Percentiles rank a stretch among this genome's conserved stretches.
Evolutionary conservation across 30 jellyfish, hydroid and myxozoan genomes (phyloP).

Genomic region (Chrysaora quinquecirrha): DNA sequence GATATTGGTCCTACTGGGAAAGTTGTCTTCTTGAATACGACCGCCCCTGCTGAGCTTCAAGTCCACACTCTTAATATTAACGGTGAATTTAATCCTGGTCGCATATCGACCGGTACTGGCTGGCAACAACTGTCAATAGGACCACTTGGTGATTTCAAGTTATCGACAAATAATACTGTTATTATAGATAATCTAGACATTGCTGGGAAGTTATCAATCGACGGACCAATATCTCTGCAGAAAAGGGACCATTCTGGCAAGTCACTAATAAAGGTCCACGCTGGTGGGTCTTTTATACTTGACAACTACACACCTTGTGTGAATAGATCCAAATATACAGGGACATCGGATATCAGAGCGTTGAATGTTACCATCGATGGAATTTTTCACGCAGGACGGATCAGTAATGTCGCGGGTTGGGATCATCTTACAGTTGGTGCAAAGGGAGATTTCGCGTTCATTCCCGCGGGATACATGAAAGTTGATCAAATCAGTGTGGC

Average conservation of each 20-base stretch:
- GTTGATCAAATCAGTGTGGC: constrained; percentile 16
- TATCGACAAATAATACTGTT: constrained; percentile 38
- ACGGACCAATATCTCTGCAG: constrained; percentile 41
- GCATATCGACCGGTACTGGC: constrained; percentile 44
- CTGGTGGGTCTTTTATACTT: constrained; percentile 49
- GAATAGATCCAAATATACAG: constrained; percentile 37
- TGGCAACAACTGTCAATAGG: constrained; percentile 52
- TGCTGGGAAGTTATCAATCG: constrained; percentile 28
- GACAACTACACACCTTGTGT: constrained; percentile 46
- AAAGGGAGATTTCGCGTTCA: constrained; percentile 51
- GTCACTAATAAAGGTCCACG: constrained; percentile 25
- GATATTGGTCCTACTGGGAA: constrained; percentile 41
- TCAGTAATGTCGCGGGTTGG: constrained; percentile 56
- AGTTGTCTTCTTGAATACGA: constrained; percentile 28
- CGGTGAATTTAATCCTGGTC: constrained; percentile 49
- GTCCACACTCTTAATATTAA: constrained; percentile 38
- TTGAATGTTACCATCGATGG: constrained; percentile 56
- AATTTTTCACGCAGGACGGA: constrained; percentile 38
- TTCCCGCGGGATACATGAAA: constrained; percentile 47
- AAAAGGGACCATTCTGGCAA: constrained; percentile 57
- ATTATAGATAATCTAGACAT: constrained; percentile 23
- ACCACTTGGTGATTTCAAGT: constrained; percentile 38
- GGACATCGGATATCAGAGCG: constrained; percentile 45
- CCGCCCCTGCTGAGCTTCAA: constrained; percentile 6
- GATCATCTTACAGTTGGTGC: constrained; percentile 47